Evolutionary conservation across 2,113 vertebrate genomes (phyloP).

Genomic region (Lipotes vexillifer): DNA sequence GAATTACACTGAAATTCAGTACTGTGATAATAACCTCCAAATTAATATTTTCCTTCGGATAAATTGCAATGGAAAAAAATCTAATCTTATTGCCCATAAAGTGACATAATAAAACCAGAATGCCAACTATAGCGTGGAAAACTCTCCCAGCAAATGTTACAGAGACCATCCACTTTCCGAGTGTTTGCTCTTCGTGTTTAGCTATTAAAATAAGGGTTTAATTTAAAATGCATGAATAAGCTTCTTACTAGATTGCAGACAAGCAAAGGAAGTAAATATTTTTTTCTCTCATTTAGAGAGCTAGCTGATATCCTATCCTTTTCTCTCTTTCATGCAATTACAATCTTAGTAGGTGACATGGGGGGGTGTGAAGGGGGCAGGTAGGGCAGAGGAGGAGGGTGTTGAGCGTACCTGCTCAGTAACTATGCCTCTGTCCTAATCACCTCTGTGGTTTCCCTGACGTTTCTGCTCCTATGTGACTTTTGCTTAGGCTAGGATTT

Average conservation of each 20-base stretch:
- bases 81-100: slow-evolving; percentile 48
- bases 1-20: slow-evolving; percentile 46
- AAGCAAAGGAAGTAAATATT: slow-evolving; percentile 9
- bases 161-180: background rate
- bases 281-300: background rate
- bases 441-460: background rate
- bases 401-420: background rate
- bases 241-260: slow-evolving; percentile 23
- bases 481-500: background rate
- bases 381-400: background rate
- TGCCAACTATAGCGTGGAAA: background rate
- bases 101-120: slow-evolving; percentile 51
- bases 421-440: background rate
- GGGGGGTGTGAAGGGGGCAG: fast-evolving
- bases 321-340: background rate
- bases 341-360: background rate
- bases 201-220: slow-evolving; percentile 58
- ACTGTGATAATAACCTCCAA: slow-evolving; percentile 48
- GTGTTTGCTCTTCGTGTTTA: slow-evolving; percentile 47
- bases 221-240: slow-evolving; percentile 62
- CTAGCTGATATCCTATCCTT: background rate
- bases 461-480: background rate
- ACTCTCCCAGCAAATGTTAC: slow-evolving; percentile 22
- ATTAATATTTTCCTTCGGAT: slow-evolving; percentile 69
- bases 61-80: slow-evolving; percentile 41